Percentiles rank a stretch among this genome's conserved stretches.
Conservation (phyloP, 2,797 vertebrate genomes). For the Momotus momota region DNA sequence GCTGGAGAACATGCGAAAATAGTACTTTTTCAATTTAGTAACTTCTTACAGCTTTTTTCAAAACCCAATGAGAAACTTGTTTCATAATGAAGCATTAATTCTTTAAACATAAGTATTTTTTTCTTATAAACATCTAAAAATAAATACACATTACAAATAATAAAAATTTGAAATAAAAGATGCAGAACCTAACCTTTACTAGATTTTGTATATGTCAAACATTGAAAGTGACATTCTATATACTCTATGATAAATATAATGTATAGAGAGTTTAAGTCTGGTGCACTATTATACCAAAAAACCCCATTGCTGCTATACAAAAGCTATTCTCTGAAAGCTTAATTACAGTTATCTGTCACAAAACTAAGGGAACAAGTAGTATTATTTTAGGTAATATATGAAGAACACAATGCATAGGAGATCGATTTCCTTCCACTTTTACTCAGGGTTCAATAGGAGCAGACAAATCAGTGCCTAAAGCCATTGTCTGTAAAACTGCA, state of each 20-base stretch:
- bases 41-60: background rate
- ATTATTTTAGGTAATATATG: background rate
- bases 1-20: background rate
- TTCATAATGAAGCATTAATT: background rate
- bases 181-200: too few relatives aligned
- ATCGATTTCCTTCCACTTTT: background rate
- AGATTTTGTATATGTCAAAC: background rate
- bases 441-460: background rate
- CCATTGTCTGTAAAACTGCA: background rate
- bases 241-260: background rate
- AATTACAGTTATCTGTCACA: conserved; percentile 66
- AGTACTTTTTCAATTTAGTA: background rate
- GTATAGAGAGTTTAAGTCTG: background rate
- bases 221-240: rapidly evolving
- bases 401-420: background rate
- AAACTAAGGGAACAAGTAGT: background rate
- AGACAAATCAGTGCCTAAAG: background rate
- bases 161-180: background rate
- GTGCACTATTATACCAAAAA: conserved; percentile 39
- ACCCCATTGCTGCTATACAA: conserved; percentile 71
- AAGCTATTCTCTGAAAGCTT: conserved; percentile 78
- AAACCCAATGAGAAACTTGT: rapidly evolving
- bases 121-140: background rate
- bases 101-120: background rate
- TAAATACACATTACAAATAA: background rate